Conservation (phyloP, 2,797 vertebrate species). For the Chromobotia macracanthus region DNA sequence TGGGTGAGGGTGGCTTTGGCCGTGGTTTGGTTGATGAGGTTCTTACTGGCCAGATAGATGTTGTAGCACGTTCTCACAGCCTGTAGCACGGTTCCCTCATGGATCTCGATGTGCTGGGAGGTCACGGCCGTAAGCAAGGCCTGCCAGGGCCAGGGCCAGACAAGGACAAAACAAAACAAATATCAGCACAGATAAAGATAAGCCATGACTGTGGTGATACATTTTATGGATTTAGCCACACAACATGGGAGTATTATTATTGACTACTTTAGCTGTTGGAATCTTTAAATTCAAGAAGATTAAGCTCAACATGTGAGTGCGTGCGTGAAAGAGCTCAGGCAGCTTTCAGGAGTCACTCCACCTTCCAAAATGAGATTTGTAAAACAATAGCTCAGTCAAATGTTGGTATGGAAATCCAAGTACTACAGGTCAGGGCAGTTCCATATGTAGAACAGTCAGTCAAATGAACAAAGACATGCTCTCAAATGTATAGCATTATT, state of each 20-base stretch:
- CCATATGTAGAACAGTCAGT: background rate
- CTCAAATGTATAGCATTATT: background rate
- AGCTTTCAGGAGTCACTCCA: constrained; percentile 15
- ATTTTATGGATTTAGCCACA: constrained; percentile 4
- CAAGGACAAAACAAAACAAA: constrained; percentile 5
- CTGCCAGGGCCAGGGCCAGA: constrained; percentile 71
- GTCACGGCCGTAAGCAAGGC: constrained; percentile 96
- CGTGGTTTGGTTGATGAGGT: constrained; percentile 99
- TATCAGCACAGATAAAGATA: background rate
- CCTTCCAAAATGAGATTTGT: constrained; percentile 36
- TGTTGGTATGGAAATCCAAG: constrained; percentile 24
- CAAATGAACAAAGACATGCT: background rate
- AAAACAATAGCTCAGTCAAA: constrained; percentile 40
- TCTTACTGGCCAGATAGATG: constrained; percentile 99
- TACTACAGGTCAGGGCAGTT: constrained; percentile 26
- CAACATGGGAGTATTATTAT: background rate
- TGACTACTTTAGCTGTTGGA: constrained; percentile 15
- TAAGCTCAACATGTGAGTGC: background rate
- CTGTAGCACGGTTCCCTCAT: constrained; percentile 97
- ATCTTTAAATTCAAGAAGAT: constrained; percentile 22
- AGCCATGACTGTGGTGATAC: background rate
- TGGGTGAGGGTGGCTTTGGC: constrained; percentile 99
- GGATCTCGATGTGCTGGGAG: constrained; percentile 99
- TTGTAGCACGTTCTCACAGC: constrained; percentile 99
- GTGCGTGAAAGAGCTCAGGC: background rate